Evolutionary conservation across 2,113 vertebrate species (phyloP).

Genomic region (Globicephala melas): DNA sequence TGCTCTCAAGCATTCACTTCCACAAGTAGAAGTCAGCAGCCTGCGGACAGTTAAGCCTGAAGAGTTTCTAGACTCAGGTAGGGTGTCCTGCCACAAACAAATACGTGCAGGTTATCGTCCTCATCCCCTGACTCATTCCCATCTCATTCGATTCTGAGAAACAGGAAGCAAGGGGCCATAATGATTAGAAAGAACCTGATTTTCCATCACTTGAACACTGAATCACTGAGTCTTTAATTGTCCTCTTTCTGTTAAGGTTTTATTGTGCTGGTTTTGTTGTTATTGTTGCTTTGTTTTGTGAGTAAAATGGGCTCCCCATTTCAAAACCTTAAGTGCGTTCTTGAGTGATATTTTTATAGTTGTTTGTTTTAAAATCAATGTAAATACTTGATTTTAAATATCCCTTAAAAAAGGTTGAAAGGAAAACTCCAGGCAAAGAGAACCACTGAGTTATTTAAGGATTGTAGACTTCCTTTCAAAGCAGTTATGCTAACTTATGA

Average conservation of each 20-base stretch:
- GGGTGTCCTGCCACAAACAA: not conserved
- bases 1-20: not conserved
- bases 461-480: constrained; percentile 35
- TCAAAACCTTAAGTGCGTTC: not conserved
- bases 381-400: constrained; percentile 53
- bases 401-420: constrained; percentile 16
- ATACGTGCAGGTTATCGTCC: fast-evolving
- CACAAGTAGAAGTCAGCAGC: not conserved
- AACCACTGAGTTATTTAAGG: constrained; percentile 34
- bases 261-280: not conserved
- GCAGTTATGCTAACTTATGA: not conserved
- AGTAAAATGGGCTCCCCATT: not conserved
- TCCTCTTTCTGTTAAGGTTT: not conserved
- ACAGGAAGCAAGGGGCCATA: not conserved
- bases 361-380: constrained; percentile 3
- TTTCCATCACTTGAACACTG: not conserved
- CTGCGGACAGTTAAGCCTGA: not conserved
- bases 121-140: not conserved
- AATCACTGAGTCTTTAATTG: not conserved
- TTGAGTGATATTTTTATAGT: not conserved
- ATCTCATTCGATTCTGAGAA: not conserved
- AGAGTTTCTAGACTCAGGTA: too few species aligned
- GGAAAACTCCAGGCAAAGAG: constrained; percentile 11
- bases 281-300: not conserved
- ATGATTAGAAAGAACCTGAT: not conserved